phyloP scores from a whole-genome alignment of 2,888 invertebrate species.

The Xylota segnis region DNA sequence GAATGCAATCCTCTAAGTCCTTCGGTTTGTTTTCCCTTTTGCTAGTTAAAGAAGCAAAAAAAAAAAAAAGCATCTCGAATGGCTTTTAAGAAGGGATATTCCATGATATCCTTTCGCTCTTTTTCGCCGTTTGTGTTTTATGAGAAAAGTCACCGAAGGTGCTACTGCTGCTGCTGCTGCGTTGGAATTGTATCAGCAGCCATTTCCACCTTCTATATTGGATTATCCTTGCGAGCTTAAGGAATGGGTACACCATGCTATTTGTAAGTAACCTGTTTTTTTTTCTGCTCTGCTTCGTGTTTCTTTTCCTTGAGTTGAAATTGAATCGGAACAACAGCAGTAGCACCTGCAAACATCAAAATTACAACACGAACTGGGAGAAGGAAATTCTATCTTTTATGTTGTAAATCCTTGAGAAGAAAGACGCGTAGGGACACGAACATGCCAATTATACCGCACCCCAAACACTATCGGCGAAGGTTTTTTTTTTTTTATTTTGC shows the following conservation, averaged over 20 bases:
- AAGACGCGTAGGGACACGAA: constrained; percentile 25
- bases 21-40: constrained; percentile 33
- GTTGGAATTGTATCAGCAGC: constrained; percentile 21
- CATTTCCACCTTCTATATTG: constrained; percentile 35
- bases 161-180: not conserved
- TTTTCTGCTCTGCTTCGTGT: not conserved
- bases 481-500: not conserved
- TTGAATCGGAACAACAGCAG: constrained; percentile 42
- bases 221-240: constrained; percentile 20
- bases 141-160: constrained; percentile 44
- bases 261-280: constrained; percentile 21
- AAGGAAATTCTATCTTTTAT: constrained; percentile 32
- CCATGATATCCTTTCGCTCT: not conserved
- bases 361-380: constrained; percentile 51
- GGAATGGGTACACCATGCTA: constrained; percentile 10
- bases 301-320: constrained; percentile 11
- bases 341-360: constrained; percentile 50
- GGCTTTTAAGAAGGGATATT: constrained; percentile 35
- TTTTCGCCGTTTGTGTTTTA: constrained; percentile 17
- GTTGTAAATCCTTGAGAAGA: constrained; percentile 15
- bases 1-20: constrained; percentile 55
- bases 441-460: constrained; percentile 48
- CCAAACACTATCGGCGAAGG: constrained; percentile 5
- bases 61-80: constrained; percentile 30
- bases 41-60: not conserved